Percentiles rank a stretch among this genome's conserved stretches.
These are phyloP conservation scores for Microctonus brassicae DNA, from an alignment of 2,888 invertebrate genomes.

Conservation along the genomic window DNA sequence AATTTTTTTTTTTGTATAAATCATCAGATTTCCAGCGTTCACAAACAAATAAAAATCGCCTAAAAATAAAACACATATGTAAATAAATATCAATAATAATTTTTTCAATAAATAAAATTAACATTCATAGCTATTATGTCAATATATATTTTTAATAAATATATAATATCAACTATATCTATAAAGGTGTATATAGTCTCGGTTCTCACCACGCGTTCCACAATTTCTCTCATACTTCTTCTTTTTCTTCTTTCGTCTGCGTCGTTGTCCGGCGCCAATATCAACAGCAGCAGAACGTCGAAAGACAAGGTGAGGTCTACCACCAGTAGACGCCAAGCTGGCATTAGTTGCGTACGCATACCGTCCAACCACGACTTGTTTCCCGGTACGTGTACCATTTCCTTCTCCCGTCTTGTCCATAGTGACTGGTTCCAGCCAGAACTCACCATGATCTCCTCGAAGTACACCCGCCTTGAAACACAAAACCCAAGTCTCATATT, in stretches of 20 bases:
- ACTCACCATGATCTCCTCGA: constrained; percentile 62
- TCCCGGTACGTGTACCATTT: constrained; percentile 41
- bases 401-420: constrained; percentile 42
- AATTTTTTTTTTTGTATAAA: too few species aligned
- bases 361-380: constrained; percentile 35
- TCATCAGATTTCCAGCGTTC: too few species aligned
- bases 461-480: constrained; percentile 65
- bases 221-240: constrained; percentile 71
- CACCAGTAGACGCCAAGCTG: constrained; percentile 44
- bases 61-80: too few species aligned
- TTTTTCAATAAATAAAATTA: not conserved
- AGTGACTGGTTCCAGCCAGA: constrained; percentile 67
- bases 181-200: not conserved
- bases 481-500: constrained; percentile 55
- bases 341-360: constrained; percentile 40
- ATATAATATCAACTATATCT: too few species aligned
- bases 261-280: constrained; percentile 50
- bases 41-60: too few species aligned
- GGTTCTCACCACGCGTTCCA: constrained; percentile 66
- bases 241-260: constrained; percentile 69
- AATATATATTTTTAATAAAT: not conserved
- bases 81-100: not conserved
- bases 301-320: constrained; percentile 56
- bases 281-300: constrained; percentile 48
- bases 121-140: not conserved